phyloP scores from a whole-genome alignment of 2,888 invertebrate species.

The Candidula unifasciata region DNA sequence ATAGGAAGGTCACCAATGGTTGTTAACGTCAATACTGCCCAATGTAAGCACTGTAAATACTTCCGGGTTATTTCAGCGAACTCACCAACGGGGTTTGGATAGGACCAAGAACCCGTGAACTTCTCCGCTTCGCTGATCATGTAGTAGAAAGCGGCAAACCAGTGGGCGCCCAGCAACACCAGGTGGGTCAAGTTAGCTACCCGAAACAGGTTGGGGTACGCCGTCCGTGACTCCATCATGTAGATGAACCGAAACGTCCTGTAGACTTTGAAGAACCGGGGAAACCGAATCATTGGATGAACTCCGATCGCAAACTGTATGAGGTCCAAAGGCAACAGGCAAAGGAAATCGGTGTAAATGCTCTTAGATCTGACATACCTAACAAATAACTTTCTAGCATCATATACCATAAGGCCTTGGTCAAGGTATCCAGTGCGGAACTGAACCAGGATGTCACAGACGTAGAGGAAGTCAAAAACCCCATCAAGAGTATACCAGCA shows the following conservation, averaged over 20 bases:
- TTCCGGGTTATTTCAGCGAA: conserved; percentile 93
- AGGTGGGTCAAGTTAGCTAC: conserved; percentile 96
- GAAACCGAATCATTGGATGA: conserved; percentile 86
- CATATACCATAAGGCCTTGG: conserved; percentile 92
- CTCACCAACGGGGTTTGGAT: conserved; percentile 81
- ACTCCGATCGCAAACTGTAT: conserved; percentile 86
- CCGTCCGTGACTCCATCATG: conserved; percentile 95
- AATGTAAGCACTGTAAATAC: conserved; percentile 95
- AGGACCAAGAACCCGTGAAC: conserved; percentile 80
- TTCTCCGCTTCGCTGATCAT: conserved; percentile 86
- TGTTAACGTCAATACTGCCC: conserved; percentile 96
- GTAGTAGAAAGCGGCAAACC: conserved; percentile 99
- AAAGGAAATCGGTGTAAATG: conserved; percentile 89
- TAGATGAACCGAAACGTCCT: conserved; percentile 91
- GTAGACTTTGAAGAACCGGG: conserved; percentile 83
- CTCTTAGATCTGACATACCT: conserved; percentile 91
- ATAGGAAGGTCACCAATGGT: conserved; percentile 97
- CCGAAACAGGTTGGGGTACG: conserved; percentile 96
- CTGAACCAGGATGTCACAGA: conserved; percentile 92
- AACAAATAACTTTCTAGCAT: conserved; percentile 91
- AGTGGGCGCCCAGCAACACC: conserved; percentile 94
- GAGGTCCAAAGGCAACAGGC: conserved; percentile 90
- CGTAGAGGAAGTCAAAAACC: conserved; percentile 90
- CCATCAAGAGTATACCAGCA: conserved; percentile 82
- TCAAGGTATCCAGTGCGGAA: conserved; percentile 95